Evolutionary conservation across 1,140 invertebrate species (phyloP).

Genomic region (Heliconius hewitsoni): DNA sequence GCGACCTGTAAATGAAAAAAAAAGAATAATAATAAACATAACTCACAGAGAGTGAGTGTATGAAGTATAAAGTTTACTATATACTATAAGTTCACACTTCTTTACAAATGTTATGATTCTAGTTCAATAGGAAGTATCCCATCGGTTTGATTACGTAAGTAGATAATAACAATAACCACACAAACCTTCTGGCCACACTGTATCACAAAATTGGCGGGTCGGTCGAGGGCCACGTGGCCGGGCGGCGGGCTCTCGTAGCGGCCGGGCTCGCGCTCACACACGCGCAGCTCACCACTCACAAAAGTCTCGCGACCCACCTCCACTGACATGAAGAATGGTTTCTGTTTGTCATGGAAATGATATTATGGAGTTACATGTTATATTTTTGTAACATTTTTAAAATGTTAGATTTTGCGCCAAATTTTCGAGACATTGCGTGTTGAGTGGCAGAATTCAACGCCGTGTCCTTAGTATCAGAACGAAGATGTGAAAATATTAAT

Average conservation of each 20-base stretch:
- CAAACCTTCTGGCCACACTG: constrained; percentile 64
- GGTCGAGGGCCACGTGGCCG: constrained; percentile 51
- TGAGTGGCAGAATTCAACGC: too few relatives aligned
- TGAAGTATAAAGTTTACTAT: too few relatives aligned
- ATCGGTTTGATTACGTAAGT: too few relatives aligned
- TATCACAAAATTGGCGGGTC: constrained; percentile 49
- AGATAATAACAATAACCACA: too few relatives aligned
- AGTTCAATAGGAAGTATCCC: too few relatives aligned
- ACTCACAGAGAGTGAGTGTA: too few relatives aligned
- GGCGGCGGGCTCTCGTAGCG: constrained; percentile 52
- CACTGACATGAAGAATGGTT: constrained; percentile 70
- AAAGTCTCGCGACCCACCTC: constrained; percentile 64
- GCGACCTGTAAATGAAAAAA: constrained; percentile 46
- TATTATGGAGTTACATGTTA: neutral
- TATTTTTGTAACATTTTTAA: neutral
- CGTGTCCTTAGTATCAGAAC: too few relatives aligned
- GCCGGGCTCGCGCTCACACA: constrained; percentile 50
- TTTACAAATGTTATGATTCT: too few relatives aligned
- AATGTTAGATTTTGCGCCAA: too few relatives aligned
- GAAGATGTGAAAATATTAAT: too few relatives aligned
- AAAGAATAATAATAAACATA: neutral
- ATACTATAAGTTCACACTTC: too few relatives aligned
- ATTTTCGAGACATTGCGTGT: too few relatives aligned
- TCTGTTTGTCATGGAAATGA: constrained; percentile 40
- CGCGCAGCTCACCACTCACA: constrained; percentile 55